Evolutionary conservation across 2,888 invertebrate genomes (phyloP).

Genomic region (Esperia sulphurella): DNA sequence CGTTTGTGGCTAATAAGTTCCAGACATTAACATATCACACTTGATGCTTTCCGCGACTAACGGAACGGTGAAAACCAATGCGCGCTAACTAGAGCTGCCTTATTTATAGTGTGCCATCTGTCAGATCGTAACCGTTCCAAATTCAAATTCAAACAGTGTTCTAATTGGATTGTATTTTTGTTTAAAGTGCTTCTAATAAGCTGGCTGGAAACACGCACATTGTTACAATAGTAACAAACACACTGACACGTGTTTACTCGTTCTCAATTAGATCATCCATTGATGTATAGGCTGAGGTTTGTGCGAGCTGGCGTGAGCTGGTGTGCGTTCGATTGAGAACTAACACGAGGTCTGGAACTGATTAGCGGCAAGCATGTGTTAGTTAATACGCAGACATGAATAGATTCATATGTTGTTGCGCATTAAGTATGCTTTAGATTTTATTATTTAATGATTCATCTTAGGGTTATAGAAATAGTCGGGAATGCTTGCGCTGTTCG

Average conservation of each 20-base stretch:
- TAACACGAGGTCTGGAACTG: constrained; percentile 69
- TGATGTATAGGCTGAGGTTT: constrained; percentile 59
- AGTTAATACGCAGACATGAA: constrained; percentile 61
- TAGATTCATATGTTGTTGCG: constrained; percentile 64
- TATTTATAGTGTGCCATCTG: constrained; percentile 75
- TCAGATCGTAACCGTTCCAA: constrained; percentile 70
- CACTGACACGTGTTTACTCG: constrained; percentile 67
- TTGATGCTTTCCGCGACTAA: constrained; percentile 34
- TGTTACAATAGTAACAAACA: constrained; percentile 67
- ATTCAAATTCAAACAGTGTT: constrained; percentile 70
- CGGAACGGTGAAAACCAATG: constrained; percentile 48
- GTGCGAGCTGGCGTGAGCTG: constrained; percentile 30
- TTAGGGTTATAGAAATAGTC: constrained; percentile 78
- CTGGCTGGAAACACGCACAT: constrained; percentile 63
- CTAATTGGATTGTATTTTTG: constrained; percentile 77
- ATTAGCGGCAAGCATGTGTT: constrained; percentile 68
- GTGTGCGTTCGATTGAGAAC: constrained; percentile 57
- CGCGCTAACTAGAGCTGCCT: constrained; percentile 51
- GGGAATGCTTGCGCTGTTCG: constrained; percentile 71
- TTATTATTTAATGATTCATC: constrained; percentile 59
- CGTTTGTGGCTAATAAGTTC: constrained; percentile 65
- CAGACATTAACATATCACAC: constrained; percentile 60
- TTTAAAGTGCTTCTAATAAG: constrained; percentile 72
- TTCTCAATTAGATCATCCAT: constrained; percentile 72
- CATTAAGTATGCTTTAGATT: constrained; percentile 78